Evolutionary conservation across 2,888 invertebrate species (phyloP).

Genomic region (Hemaris fuciformis): DNA sequence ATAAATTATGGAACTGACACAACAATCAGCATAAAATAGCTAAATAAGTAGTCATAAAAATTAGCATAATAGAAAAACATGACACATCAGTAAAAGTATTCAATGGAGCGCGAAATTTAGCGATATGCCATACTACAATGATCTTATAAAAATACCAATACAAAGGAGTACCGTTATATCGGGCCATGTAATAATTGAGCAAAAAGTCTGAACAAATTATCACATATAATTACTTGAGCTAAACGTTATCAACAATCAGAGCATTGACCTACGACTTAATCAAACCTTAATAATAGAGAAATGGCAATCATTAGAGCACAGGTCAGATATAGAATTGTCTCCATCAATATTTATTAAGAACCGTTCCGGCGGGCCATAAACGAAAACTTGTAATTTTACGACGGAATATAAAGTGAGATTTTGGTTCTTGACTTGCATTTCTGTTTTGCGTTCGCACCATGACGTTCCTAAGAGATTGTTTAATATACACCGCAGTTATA

Average conservation of each 20-base stretch:
- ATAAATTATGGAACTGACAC: neutral
- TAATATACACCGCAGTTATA: conserved; percentile 31
- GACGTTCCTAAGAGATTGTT: conserved; percentile 37
- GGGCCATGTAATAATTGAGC: neutral
- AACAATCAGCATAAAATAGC: conserved; percentile 2
- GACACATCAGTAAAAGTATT: neutral
- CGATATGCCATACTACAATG: neutral
- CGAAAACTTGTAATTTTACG: conserved; percentile 53
- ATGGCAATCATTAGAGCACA: conserved; percentile 37
- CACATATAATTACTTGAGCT: neutral
- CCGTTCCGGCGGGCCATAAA: conserved; percentile 53
- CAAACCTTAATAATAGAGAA: conserved; percentile 50
- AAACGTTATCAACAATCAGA: conserved; percentile 6
- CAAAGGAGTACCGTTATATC: neutral
- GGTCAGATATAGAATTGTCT: conserved; percentile 47
- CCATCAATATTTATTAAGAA: conserved; percentile 56
- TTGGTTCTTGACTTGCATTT: conserved; percentile 52
- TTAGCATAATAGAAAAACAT: neutral
- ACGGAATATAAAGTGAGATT: conserved; percentile 58
- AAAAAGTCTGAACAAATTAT: conserved; percentile 5
- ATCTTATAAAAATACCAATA: neutral
- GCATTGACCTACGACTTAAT: conserved; percentile 18
- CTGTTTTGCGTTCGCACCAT: conserved; percentile 45
- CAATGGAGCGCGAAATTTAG: neutral
- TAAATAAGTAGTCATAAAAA: neutral